phyloP scores from a whole-genome alignment of 2,113 vertebrate genomes.

The Heliornis fulica region DNA sequence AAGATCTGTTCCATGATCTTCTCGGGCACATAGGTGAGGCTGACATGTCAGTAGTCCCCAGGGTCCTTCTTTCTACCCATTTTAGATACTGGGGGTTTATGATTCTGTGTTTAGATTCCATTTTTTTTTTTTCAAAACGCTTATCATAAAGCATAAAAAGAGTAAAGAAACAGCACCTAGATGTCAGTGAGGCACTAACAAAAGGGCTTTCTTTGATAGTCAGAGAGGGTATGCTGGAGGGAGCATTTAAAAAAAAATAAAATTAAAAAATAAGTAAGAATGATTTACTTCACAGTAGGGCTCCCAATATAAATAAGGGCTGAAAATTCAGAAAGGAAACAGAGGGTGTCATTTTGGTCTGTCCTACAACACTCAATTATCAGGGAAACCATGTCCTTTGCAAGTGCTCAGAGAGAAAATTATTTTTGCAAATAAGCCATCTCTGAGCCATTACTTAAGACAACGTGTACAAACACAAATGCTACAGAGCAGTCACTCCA shows the following conservation, averaged over 20 bases:
- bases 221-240: neutral
- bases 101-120: neutral
- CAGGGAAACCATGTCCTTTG: neutral
- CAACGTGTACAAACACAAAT: neutral
- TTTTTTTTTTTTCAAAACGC: neutral
- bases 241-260: neutral
- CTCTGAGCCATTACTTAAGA: neutral
- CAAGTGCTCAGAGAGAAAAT: neutral
- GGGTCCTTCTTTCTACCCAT: too few species aligned
- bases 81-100: too few species aligned
- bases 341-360: neutral
- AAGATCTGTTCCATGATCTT: too few species aligned
- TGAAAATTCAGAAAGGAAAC: neutral
- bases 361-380: neutral
- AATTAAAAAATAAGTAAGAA: neutral
- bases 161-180: neutral
- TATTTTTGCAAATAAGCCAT: neutral
- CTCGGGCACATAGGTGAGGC: too few species aligned
- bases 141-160: neutral
- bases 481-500: neutral
- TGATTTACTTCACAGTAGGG: neutral
- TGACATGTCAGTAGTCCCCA: too few species aligned
- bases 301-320: neutral
- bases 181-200: neutral
- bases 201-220: neutral